These are phyloP conservation scores for Alethe castanea DNA, from an alignment of 2,113 vertebrate species.

Conservation along the genomic window DNA sequence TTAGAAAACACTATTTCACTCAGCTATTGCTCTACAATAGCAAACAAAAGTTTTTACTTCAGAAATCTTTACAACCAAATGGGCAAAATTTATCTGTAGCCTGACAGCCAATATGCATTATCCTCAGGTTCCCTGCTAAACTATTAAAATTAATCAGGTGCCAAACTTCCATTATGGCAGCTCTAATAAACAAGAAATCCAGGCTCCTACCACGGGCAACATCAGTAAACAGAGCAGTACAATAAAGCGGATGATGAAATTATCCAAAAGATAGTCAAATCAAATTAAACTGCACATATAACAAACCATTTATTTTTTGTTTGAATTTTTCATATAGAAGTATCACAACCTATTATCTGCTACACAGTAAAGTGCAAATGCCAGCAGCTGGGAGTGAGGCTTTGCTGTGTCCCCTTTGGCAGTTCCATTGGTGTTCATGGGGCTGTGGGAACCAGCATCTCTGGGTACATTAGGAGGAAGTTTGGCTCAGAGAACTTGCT, in stretches of 20 bases:
- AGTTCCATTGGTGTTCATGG: background rate
- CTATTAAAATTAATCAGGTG: constrained; percentile 78
- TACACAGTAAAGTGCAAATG: background rate
- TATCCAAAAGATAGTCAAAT: constrained; percentile 43
- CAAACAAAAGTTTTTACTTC: constrained; percentile 61
- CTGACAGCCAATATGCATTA: constrained; percentile 62
- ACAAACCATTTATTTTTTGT: constrained; percentile 11
- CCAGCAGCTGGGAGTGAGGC: background rate
- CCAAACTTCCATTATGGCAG: constrained; percentile 71
- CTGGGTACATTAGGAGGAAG: background rate
- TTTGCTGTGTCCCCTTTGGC: background rate
- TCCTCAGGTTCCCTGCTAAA: constrained; percentile 64
- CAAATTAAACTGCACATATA: background rate
- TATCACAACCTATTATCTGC: background rate
- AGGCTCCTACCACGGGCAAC: constrained; percentile 32
- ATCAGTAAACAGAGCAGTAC: constrained; percentile 56
- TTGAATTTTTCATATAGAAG: background rate
- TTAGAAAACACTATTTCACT: constrained; percentile 6
- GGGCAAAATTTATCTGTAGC: constrained; percentile 63
- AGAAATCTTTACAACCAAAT: constrained; percentile 55
- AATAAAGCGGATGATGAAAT: constrained; percentile 42
- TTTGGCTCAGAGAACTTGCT: background rate
- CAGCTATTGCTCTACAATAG: background rate
- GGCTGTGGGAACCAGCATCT: background rate
- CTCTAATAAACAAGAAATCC: constrained; percentile 70